Evolutionary conservation across 2,888 invertebrate species (phyloP).

Genomic region (Meiosimyza platycephala): DNA sequence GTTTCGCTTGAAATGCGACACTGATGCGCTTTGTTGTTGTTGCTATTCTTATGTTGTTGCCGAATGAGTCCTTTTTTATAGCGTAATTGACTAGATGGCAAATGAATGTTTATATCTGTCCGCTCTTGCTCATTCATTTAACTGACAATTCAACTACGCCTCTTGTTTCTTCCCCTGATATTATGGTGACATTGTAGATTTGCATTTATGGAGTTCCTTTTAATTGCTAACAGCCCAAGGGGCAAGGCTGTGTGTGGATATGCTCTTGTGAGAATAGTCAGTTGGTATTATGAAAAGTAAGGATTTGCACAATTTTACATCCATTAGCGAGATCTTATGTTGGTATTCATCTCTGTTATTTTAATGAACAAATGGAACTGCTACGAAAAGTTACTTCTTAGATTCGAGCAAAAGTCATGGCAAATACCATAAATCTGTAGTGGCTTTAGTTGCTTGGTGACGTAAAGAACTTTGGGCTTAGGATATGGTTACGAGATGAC

Average conservation of each 20-base stretch:
- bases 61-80: conserved; percentile 15
- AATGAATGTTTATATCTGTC: conserved; percentile 18
- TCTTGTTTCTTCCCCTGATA: not conserved
- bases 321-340: no score
- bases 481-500: no score
- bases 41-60: not conserved
- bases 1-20: conserved; percentile 57
- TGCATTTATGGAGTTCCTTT: not conserved
- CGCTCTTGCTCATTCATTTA: not conserved
- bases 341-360: no score
- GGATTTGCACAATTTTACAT: no score
- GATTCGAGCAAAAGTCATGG: no score
- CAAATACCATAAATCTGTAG: no score
- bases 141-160: not conserved
- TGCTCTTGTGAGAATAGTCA: no score
- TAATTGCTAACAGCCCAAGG: not conserved
- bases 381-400: no score
- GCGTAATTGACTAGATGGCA: conserved; percentile 24
- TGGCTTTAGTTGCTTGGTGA: no score
- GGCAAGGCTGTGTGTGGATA: not conserved
- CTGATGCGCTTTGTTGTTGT: conserved; percentile 7
- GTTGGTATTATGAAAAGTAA: no score
- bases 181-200: not conserved
- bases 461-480: no score
- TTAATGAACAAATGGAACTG: no score